These are phyloP conservation scores for Leptinotarsa peninsularis DNA, from an alignment of 2,888 invertebrate genomes.

Conservation along the genomic window DNA sequence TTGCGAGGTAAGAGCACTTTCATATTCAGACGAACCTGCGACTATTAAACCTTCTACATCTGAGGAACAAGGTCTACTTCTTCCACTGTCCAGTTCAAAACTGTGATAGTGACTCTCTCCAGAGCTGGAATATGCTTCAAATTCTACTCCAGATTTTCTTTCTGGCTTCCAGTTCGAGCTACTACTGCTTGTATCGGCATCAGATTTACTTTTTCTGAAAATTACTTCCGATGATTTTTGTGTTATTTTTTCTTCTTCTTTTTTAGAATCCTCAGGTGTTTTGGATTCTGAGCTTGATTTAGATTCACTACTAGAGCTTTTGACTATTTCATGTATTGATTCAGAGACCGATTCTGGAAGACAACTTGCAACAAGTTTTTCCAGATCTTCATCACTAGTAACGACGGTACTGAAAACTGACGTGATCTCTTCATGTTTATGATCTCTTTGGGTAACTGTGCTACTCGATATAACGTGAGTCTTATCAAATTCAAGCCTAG, in stretches of 20 bases:
- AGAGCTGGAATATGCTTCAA: slow-evolving; percentile 86
- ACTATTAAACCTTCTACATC: slow-evolving; percentile 85
- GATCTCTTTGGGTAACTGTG: slow-evolving; percentile 48
- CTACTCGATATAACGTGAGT: slow-evolving; percentile 45
- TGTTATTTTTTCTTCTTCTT: slow-evolving; percentile 57
- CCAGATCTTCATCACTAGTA: slow-evolving; percentile 44
- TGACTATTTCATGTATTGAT: slow-evolving; percentile 57
- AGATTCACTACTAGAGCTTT: slow-evolving; percentile 66
- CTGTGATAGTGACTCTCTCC: slow-evolving; percentile 92
- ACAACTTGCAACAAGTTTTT: slow-evolving; percentile 40
- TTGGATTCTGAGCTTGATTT: slow-evolving; percentile 66
- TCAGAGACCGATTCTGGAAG: slow-evolving; percentile 45
- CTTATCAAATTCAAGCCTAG: slow-evolving; percentile 48
- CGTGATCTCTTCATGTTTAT: slow-evolving; percentile 51
- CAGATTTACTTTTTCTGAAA: slow-evolving; percentile 62
- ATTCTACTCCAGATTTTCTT: slow-evolving; percentile 81
- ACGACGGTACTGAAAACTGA: slow-evolving; percentile 47
- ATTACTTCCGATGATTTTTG: slow-evolving; percentile 56
- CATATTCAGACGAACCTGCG: slow-evolving; percentile 87
- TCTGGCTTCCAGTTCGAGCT: slow-evolving; percentile 68
- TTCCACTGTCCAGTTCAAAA: slow-evolving; percentile 80
- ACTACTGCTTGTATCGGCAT: slow-evolving; percentile 63
- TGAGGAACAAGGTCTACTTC: slow-evolving; percentile 85
- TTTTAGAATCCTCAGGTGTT: slow-evolving; percentile 69
- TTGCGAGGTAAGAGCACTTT: slow-evolving; percentile 85